phyloP scores from a whole-genome alignment of 2,113 vertebrate species.

The Thamnaconus septentrionalis region DNA sequence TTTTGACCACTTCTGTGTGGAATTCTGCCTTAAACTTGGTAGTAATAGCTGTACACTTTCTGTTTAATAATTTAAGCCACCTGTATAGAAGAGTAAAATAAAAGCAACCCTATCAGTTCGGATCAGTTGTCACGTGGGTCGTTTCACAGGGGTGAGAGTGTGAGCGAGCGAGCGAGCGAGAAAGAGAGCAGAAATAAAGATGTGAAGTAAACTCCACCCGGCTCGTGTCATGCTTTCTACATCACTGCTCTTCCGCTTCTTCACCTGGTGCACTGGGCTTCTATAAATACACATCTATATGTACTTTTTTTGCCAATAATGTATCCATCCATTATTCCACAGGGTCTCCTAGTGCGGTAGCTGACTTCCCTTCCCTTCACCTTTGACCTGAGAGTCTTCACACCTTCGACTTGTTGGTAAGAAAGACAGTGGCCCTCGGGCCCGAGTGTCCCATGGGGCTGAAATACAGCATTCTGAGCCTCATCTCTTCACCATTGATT shows the following conservation, averaged over 20 bases:
- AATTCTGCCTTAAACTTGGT: slow-evolving; percentile 73
- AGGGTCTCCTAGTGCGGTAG: neutral
- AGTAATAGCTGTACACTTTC: slow-evolving; percentile 60
- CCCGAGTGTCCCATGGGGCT: neutral
- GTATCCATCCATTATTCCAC: neutral
- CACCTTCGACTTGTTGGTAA: neutral
- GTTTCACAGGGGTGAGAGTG: slow-evolving; percentile 48
- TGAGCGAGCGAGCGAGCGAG: slow-evolving; percentile 8
- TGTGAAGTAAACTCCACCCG: slow-evolving; percentile 20
- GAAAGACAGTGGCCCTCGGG: neutral
- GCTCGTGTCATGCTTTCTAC: neutral
- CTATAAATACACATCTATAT: neutral
- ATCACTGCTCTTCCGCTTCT: neutral
- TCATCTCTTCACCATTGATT: too few relatives aligned
- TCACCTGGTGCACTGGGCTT: neutral
- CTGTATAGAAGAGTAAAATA: slow-evolving; percentile 37
- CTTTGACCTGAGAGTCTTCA: slow-evolving; percentile 12
- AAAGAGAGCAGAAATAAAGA: slow-evolving; percentile 61
- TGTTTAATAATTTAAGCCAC: slow-evolving; percentile 59
- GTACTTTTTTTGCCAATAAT: neutral
- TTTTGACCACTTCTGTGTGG: slow-evolving; percentile 64
- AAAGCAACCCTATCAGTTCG: slow-evolving; percentile 25
- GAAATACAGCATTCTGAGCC: neutral
- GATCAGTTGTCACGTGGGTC: slow-evolving; percentile 66
- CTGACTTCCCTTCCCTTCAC: neutral